Conservation (phyloP, 2,113 vertebrate species). For the Glaucomys volans region DNA sequence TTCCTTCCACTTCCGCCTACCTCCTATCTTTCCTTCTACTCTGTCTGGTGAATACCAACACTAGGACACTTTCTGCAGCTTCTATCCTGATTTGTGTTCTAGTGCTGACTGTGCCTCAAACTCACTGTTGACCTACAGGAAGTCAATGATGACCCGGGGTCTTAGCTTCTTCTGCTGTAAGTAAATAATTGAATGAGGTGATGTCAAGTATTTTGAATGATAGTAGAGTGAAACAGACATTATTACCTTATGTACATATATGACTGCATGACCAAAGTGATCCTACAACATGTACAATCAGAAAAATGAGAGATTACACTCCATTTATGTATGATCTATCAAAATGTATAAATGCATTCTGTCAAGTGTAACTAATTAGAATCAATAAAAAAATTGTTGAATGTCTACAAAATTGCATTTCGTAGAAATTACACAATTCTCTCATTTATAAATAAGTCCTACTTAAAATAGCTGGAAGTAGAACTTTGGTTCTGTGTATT, state of each 20-base stretch:
- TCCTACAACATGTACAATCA: too few relatives aligned
- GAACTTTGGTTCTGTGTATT: not conserved
- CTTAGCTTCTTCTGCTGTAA: not conserved
- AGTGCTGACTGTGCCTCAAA: not conserved
- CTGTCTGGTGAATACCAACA: not conserved
- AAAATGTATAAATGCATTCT: too few relatives aligned
- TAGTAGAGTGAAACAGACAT: too few relatives aligned
- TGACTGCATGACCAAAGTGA: too few relatives aligned
- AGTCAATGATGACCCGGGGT: not conserved
- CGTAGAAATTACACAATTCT: not conserved
- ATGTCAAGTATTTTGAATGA: not conserved
- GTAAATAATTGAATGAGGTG: not conserved
- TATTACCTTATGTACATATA: too few relatives aligned
- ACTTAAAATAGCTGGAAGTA: not conserved
- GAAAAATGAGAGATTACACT: too few relatives aligned
- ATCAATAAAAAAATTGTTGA: too few relatives aligned
- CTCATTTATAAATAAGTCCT: not conserved
- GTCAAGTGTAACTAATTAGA: too few relatives aligned
- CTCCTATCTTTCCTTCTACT: not conserved
- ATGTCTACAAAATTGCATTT: too few relatives aligned
- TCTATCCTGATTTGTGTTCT: not conserved
- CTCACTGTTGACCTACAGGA: not conserved
- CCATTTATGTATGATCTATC: too few relatives aligned
- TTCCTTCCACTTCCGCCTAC: not conserved
- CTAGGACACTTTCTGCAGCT: not conserved